Base-by-base conservation (phyloP, 2,797 vertebrate genomes). In the Sphenopsis melanotis region DNA sequence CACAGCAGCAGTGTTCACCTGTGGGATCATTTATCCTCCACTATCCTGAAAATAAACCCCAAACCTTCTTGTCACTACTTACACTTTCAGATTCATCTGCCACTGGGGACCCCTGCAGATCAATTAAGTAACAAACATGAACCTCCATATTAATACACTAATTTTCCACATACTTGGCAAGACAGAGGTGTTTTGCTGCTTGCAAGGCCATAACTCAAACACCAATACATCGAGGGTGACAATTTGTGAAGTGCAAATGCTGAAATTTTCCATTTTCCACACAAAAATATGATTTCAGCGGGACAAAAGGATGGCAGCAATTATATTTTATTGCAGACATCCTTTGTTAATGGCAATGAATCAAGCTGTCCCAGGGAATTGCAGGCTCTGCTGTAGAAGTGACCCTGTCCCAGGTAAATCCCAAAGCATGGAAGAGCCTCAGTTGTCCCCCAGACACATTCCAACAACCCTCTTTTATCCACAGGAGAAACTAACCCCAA, bases 41-140 rank as follows among this genome's bases (percentile, higher is more conserved):
- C 60, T 80, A 78, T 29, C n/a, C 69, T 29, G 49, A 39, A 52
- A 77, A 60, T 70, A 75, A 63, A 24, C 10, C 20, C 57, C 41
- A 93, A 72, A 32, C 30, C 36, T 70, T 52, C 66, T 87, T 90
- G 76, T 92, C 59, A 84, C 83, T 66, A 56, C n/a, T 22, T 89
- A 26, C 74, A 57, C 75, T 76, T 81, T 42, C 74, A 77, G 44
- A 71, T 83, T 96, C 85, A 77, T 53, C 30, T 60, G 80, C 63
- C 53, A 94, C 47, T 78, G 92, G 80, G 93, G 69, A 96, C 69
- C 79, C 87, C 84, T 72, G 26, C 26, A 32, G 61, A 86, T 93
- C 87, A 96, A 92, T 97, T 97, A 97, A 91, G 68, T 83, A 82
- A 87, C 56, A 91, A 93, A 87, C 75, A 47, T 53, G 76, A 78